A percentile compares a stretch with the other conserved stretches of the same genome.
Conservation (phyloP, 2,888 invertebrate species). For the Julus scanicus region DNA sequence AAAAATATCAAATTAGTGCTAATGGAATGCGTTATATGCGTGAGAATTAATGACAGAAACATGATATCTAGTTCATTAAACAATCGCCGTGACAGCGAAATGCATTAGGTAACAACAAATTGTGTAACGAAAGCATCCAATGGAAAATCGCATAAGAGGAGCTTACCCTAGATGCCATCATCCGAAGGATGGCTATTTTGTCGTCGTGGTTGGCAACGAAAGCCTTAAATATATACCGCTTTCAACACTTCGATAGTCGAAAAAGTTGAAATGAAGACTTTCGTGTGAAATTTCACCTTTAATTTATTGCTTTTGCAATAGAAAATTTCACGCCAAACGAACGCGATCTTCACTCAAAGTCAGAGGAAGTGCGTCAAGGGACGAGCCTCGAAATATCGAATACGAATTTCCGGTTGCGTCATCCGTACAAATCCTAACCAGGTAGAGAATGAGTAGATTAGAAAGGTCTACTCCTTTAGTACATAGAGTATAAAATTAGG, state of each 20-base stretch:
- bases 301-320: background rate
- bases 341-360: background rate
- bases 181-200: slow-evolving; percentile 14
- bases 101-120: background rate
- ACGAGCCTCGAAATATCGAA: background rate
- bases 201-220: background rate
- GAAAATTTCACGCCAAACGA: background rate
- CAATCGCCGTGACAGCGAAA: no score
- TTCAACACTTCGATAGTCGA: background rate
- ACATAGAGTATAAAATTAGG: no score
- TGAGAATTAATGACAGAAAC: background rate
- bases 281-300: background rate
- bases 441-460: background rate
- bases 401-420: background rate
- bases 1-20: no score
- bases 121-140: background rate
- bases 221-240: background rate
- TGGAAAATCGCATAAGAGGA: background rate
- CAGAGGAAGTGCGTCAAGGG: slow-evolving; percentile 23
- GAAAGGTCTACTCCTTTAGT: no score
- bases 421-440: background rate
- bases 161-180: slow-evolving; percentile 15
- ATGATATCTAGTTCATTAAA: background rate
- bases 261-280: background rate
- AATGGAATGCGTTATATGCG: no score